phyloP scores from a whole-genome alignment of 1,140 invertebrate species.

The Sitodiplosis mosellana region DNA sequence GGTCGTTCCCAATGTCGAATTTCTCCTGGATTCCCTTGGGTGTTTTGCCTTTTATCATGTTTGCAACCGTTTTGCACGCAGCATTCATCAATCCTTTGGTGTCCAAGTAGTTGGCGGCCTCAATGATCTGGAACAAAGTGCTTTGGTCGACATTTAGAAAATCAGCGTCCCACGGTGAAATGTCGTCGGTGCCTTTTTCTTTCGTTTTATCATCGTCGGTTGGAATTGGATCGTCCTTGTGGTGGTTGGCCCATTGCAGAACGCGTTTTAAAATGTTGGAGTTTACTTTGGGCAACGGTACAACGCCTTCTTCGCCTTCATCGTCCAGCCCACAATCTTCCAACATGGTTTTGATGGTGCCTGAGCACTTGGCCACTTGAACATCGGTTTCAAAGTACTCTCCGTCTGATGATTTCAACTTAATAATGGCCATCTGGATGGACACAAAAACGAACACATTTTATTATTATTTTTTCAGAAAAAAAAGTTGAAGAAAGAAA shows the following conservation, averaged over 20 bases:
- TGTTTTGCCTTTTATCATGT: not conserved
- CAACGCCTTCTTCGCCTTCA: constrained; percentile 38
- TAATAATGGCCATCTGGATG: too few species aligned
- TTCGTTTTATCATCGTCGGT: constrained; percentile 91
- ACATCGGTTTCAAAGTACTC: constrained; percentile 87
- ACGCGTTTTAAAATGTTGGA: constrained; percentile 90
- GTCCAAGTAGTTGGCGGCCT: too few species aligned
- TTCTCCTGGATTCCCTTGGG: not conserved
- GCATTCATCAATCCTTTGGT: not conserved
- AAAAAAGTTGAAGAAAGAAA: constrained; percentile 20
- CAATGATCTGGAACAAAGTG: too few species aligned
- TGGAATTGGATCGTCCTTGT: constrained; percentile 83
- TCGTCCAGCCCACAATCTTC: constrained; percentile 90
- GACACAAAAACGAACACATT: too few species aligned
- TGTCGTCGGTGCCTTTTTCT: constrained; percentile 92
- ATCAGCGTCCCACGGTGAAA: constrained; percentile 92
- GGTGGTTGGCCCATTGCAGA: constrained; percentile 79
- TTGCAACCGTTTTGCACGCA: not conserved
- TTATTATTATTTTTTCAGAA: too few species aligned
- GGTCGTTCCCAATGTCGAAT: not conserved
- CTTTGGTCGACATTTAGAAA: constrained; percentile 80
- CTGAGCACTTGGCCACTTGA: constrained; percentile 88
- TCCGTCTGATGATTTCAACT: too few species aligned
- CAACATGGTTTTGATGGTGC: constrained; percentile 95
- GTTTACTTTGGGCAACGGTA: constrained; percentile 91